Evolutionary conservation across 2,797 vertebrate species (phyloP).

Genomic region (Lithobates pipiens): DNA sequence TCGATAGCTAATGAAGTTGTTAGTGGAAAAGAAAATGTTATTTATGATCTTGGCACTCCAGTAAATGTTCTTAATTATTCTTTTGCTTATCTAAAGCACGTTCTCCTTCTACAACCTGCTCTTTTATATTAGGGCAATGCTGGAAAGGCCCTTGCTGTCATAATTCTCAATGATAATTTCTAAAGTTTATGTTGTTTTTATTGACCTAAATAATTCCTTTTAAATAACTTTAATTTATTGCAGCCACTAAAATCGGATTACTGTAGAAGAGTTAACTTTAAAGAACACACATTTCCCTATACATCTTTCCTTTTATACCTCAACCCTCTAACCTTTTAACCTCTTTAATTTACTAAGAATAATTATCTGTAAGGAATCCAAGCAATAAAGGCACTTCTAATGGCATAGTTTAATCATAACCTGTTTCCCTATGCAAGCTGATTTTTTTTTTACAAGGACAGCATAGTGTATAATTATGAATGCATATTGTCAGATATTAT

Average conservation of each 20-base stretch:
- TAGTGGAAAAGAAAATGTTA: slow-evolving; percentile 51
- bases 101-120: neutral
- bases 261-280: neutral
- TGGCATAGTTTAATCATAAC: too few species aligned
- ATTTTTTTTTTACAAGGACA: neutral
- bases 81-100: slow-evolving; percentile 25
- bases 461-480: too few species aligned
- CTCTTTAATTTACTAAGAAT: neutral
- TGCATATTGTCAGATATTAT: too few species aligned
- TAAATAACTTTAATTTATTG: neutral
- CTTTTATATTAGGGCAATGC: neutral
- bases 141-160: slow-evolving; percentile 9
- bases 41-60: slow-evolving; percentile 53
- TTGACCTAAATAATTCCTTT: neutral
- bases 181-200: neutral
- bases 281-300: neutral
- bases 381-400: neutral
- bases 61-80: slow-evolving; percentile 58
- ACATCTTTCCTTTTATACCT: neutral
- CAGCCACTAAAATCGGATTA: neutral
- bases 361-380: neutral
- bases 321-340: neutral
- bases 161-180: neutral
- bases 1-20: slow-evolving; percentile 61
- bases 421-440: neutral